Evolutionary conservation across 2,113 vertebrate genomes (phyloP).

Genomic region (Gavialis gangeticus): DNA sequence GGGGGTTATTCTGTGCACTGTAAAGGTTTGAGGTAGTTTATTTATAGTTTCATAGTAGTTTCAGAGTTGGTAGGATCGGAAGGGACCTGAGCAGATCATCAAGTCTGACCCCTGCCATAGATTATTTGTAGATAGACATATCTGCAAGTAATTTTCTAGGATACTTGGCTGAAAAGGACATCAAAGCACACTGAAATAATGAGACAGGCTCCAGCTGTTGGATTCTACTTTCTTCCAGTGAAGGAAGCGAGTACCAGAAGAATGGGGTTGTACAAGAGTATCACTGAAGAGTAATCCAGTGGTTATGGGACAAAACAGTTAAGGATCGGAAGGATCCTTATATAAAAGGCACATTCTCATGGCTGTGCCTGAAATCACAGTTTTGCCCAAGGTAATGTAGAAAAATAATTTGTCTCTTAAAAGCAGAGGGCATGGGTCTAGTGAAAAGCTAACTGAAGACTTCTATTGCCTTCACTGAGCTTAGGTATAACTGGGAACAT

Average conservation of each 20-base stretch:
- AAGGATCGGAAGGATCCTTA: no score
- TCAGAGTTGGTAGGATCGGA: no score
- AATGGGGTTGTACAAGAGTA: not conserved
- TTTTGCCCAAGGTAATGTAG: not conserved
- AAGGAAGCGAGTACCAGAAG: not conserved
- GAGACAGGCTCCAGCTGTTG: conserved; percentile 85
- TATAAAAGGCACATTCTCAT: not conserved
- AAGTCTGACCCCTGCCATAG: no score
- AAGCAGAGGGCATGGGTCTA: no score
- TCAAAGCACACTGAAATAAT: conserved; percentile 84
- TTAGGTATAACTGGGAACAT: no score
- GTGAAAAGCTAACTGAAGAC: no score
- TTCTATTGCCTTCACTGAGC: no score
- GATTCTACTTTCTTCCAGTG: conserved; percentile 55
- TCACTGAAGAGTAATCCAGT: not conserved
- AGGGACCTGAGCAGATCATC: not conserved
- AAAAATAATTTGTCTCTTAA: not conserved
- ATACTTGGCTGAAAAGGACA: conserved; percentile 85
- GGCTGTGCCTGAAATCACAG: not conserved
- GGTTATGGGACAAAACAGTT: not conserved
- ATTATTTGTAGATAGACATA: conserved; percentile 80
- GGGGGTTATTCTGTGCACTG: not conserved
- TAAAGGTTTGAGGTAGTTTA: not conserved
- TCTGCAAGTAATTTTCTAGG: conserved; percentile 82
- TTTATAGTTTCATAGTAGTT: not conserved